Evolutionary conservation across 2,888 invertebrate genomes (phyloP).

Genomic region (Lithodes maja): DNA sequence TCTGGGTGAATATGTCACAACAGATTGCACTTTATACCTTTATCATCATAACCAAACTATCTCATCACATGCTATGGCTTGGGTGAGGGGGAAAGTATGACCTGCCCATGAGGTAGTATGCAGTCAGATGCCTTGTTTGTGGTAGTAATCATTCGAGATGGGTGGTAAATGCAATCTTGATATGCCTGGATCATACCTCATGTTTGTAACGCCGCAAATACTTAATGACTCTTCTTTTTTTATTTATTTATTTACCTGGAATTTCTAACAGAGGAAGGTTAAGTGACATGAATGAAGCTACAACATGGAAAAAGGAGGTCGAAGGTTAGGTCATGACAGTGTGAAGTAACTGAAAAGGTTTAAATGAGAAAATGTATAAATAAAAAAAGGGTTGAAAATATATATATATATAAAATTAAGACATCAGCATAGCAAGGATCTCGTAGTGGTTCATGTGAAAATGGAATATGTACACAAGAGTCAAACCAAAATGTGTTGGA

Average conservation of each 20-base stretch:
- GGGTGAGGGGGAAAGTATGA: conserved; percentile 28
- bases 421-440: conserved; percentile 19
- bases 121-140: conserved; percentile 59
- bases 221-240: conserved; percentile 54
- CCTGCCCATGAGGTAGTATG: conserved; percentile 54
- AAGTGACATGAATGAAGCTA: conserved; percentile 62
- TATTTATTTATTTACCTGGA: conserved; percentile 56
- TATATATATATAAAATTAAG: conserved; percentile 12
- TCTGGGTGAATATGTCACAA: conserved; percentile 38
- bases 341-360: conserved; percentile 10
- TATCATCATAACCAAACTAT: conserved; percentile 18
- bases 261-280: conserved; percentile 56
- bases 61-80: conserved; percentile 30
- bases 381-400: background rate
- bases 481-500: conserved; percentile 28
- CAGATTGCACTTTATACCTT: conserved; percentile 42
- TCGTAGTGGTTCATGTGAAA: conserved; percentile 20
- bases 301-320: conserved; percentile 45
- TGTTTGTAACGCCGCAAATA: conserved; percentile 65
- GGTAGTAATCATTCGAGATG: conserved; percentile 11
- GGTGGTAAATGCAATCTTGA: conserved; percentile 65
- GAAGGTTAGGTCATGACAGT: conserved; percentile 20
- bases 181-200: conserved; percentile 67
- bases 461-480: conserved; percentile 46
- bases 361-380: background rate